Base-by-base conservation (phyloP, 2,888 invertebrate species). In the Subacronicta megacephala region DNA sequence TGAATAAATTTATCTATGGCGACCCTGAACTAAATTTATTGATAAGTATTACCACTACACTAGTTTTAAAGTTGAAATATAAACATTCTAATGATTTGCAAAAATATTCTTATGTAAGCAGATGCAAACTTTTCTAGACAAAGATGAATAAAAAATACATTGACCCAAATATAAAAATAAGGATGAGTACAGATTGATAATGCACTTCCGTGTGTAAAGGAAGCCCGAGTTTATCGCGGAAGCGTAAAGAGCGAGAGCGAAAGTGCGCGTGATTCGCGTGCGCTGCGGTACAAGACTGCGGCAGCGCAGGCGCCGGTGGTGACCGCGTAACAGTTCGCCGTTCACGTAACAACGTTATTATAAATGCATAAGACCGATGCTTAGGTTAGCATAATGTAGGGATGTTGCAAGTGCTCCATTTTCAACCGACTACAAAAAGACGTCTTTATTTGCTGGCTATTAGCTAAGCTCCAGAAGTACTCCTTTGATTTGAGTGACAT, bases 261-360 rank as follows among this genome's bases (percentile, higher is more conserved):
- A 92, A 93, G 93, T 93, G 90, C 87, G 85, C 75, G 85, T 81
- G 84, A 75, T 81, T 84, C 82, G 88, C 80, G 70, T 83, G 92
- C 90, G 90, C 81, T 83, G 82, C 89, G 78, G 76, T 86, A 75
- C 75, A 72, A 89, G 92, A 93, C 92, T 90, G 90, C 75, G 75
- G 68, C 75, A 74, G 68, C 69, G 74, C 66, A 63, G 42, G 71
- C 64, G 55, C 71, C 29, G 45, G 17, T 38, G 36, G 59, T 62
- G 55, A 54, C 54, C 65, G 54, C 75, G 73, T 74, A 74, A 75
- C 71, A 71, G 61, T 69, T 67, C 71, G 72, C 78, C 81, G 89
- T 78, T 90, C 90, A 92, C 90, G 91, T 92, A 92, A 92, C 82
- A 68, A 13, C 47, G 10, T 16, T 53, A 69, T 65, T 69, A 72